These are phyloP conservation scores for Zoroaster sp. DNA, from an alignment of 53 echinoderm and acorn worm genomes.

Conservation along the genomic window DNA sequence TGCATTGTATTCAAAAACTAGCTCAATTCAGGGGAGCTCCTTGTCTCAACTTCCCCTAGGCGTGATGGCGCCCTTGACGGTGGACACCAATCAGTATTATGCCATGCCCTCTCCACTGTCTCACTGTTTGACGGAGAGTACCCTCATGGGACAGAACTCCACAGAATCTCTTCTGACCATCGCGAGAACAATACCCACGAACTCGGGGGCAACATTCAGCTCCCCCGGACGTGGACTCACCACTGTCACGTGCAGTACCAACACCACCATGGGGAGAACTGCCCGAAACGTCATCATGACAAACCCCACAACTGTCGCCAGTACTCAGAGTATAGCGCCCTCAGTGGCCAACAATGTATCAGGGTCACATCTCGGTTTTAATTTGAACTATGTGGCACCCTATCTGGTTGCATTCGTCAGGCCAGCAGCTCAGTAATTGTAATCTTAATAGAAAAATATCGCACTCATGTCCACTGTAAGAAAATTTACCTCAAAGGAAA, in stretches of 20 bases:
- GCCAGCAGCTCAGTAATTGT: constrained; percentile 80
- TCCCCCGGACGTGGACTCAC: constrained; percentile 27
- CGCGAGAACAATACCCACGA: constrained; percentile 80
- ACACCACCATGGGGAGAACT: constrained; percentile 3
- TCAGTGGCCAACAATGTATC: constrained; percentile 50
- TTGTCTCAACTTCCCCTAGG: constrained; percentile 6
- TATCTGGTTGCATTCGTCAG: constrained; percentile 95
- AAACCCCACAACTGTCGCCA: constrained; percentile 51
- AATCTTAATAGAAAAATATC: no score
- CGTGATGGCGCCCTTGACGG: constrained; percentile 87
- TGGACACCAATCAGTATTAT: constrained; percentile 96
- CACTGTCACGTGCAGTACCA: constrained; percentile 46
- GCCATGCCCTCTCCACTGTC: constrained; percentile 90
- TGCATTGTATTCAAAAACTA: neutral
- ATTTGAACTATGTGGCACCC: constrained; percentile 92
- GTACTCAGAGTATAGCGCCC: constrained; percentile 60
- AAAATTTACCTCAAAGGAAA: no score
- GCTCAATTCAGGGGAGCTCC: neutral
- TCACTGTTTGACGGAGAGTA: constrained; percentile 58
- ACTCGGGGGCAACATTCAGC: constrained; percentile 53
- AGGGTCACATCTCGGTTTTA: constrained; percentile 81
- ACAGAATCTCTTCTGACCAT: constrained; percentile 85
- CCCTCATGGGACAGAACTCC: constrained; percentile 68
- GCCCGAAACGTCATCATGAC: constrained; percentile 26
- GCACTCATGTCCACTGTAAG: no score